phyloP scores from a whole-genome alignment of 37 sponge, comb jelly and placozoan genomes.

The Tethya wilhelma region DNA sequence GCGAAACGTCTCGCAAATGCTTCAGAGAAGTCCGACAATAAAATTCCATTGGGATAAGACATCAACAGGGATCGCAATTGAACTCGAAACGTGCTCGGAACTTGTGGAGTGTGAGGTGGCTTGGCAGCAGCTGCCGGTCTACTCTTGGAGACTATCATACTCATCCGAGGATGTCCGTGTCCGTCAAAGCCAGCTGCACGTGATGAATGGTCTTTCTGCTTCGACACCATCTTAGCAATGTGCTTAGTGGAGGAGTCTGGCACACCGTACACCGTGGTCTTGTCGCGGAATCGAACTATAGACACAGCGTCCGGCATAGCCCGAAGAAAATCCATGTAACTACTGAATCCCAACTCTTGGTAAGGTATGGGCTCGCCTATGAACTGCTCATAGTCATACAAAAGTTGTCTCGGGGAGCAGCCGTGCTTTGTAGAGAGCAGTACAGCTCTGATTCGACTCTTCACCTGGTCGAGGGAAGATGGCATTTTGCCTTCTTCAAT shows the following conservation, averaged over 20 bases:
- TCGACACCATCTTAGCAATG: conserved; percentile 41
- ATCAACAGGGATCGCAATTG: conserved; percentile 33
- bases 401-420: conserved; percentile 37
- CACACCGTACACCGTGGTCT: conserved; percentile 16
- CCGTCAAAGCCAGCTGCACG: too few species aligned
- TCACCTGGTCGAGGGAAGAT: conserved; percentile 9
- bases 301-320: conserved; percentile 45
- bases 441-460: conserved; percentile 35
- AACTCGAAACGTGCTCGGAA: conserved; percentile 19
- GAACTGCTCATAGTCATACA: conserved; percentile 35
- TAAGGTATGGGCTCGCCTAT: conserved; percentile 24
- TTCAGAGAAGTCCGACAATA: conserved; percentile 23
- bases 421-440: conserved; percentile 57
- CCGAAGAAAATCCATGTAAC: conserved; percentile 17
- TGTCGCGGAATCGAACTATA: neutral
- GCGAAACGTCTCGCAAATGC: conserved; percentile 61
- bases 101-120: neutral
- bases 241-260: conserved; percentile 23
- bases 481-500: too few species aligned
- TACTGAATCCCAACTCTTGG: conserved; percentile 27
- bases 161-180: neutral
- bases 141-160: neutral
- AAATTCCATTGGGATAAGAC: conserved; percentile 58
- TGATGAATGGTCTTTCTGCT: conserved; percentile 1
- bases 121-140: neutral